Percentiles rank a stretch among this genome's conserved stretches.
Conservation (phyloP, 2,888 invertebrate species). For the Clusia tigrina region DNA sequence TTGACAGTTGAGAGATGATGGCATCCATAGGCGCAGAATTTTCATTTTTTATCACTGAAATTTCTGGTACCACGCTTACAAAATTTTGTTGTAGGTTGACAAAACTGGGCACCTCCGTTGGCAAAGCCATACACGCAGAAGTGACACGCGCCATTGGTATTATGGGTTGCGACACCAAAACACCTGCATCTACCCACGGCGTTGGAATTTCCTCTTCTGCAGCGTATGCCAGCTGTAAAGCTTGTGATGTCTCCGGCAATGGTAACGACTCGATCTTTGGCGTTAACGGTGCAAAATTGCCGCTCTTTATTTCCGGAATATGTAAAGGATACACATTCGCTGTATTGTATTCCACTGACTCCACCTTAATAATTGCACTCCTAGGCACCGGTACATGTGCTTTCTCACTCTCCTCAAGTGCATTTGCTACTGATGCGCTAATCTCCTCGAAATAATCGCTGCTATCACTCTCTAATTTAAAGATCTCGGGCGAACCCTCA, state of each 20-base stretch:
- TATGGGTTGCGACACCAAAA: constrained; percentile 70
- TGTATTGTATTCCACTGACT: constrained; percentile 17
- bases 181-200: constrained; percentile 79
- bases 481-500: constrained; percentile 23
- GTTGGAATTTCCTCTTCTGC: constrained; percentile 79
- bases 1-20: not conserved
- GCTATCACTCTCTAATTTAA: not conserved
- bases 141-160: constrained; percentile 71
- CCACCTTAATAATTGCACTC: constrained; percentile 20
- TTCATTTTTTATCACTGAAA: constrained; percentile 36
- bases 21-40: constrained; percentile 18
- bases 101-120: constrained; percentile 62
- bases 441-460: not conserved
- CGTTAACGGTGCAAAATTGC: constrained; percentile 13
- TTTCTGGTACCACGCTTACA: constrained; percentile 38
- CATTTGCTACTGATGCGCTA: not conserved
- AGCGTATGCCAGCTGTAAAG: constrained; percentile 76
- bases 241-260: constrained; percentile 66
- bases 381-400: not conserved
- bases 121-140: constrained; percentile 63
- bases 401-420: not conserved
- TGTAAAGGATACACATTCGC: constrained; percentile 39
- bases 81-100: constrained; percentile 58
- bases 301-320: not conserved
- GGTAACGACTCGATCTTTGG: constrained; percentile 44